Evolutionary conservation across 92 coral and sea anemone genomes (phyloP), one percentile per base, ranked within the genome.

Genomic region (Chrysogorgia sp.): DNA sequence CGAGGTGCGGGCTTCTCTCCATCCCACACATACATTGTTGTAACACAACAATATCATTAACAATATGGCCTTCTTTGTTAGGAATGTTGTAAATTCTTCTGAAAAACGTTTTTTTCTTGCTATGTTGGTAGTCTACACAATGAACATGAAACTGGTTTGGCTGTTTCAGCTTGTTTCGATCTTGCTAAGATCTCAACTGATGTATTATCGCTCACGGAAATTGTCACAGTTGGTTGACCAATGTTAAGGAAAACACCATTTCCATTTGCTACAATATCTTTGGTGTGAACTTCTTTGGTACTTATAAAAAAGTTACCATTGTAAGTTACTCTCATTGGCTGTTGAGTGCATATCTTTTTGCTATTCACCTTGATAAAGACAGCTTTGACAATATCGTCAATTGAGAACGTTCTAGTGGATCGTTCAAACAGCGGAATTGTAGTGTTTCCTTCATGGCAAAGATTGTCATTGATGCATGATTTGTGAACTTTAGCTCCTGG

Each of bases 231-330:
- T 74, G 67, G 79, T 17, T 74, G 79, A 13, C 79, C 79, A 2
- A 63, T 55, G 61, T 74, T 55, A 12, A 20, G 21, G 50, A 30
- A 74, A 30, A 56, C 26, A 14, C 79, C 79, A 40, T 74, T 74
- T 13, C 67, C 79, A 55, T 74, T 30, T 7, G 79, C 79, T 63
- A 74, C 79, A 30, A 74, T 43, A 55, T 31, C 52, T 74, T 74
- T 74, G 48, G 32, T 17, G 52, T 31, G 28, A 49, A 74, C 79
- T n/a, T 23, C 12, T 29, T 53, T 74, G 20, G 61, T 52, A 74
- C 31, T 24, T 29, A 74, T 74, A 25, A 74, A 74, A 40, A 53
- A 74, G 1, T 40, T n/a, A 26, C 67, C 67, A 9, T 74, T 74
- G 79, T 55, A 74, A 4, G 66, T 55, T 4, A 74, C 79, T 47